Conservation (phyloP, 2,113 vertebrate species). For the Phoxinus phoxinus region DNA sequence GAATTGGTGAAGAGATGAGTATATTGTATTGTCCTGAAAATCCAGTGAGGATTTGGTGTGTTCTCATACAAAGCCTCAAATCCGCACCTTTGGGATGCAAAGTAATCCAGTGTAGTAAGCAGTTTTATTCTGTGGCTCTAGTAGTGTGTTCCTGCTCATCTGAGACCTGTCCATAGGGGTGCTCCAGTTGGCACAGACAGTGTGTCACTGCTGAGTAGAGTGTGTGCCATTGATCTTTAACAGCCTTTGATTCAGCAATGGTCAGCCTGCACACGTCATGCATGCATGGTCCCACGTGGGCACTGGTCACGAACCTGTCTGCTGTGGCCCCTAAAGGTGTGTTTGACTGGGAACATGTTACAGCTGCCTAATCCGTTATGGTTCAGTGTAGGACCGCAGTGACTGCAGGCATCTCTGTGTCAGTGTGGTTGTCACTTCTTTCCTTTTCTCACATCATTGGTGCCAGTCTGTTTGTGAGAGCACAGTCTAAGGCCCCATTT, state of each 20-base stretch:
- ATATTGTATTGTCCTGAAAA: constrained; percentile 49
- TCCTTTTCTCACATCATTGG: constrained; percentile 6
- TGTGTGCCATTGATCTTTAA: not conserved
- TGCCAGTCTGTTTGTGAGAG: constrained; percentile 7
- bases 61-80: constrained; percentile 48
- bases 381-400: constrained; percentile 8
- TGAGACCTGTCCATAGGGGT: not conserved
- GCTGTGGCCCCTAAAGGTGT: constrained; percentile 3
- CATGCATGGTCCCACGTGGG: not conserved
- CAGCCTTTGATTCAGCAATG: not conserved
- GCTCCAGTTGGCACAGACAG: not conserved
- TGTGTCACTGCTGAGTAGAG: not conserved
- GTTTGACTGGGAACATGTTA: constrained; percentile 26
- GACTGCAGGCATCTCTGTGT: constrained; percentile 42
- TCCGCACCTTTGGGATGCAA: constrained; percentile 35
- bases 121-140: constrained; percentile 19
- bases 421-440: constrained; percentile 24
- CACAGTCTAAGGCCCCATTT: constrained; percentile 9
- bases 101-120: constrained; percentile 44
- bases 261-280: not conserved
- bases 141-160: constrained; percentile 16
- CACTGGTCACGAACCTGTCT: constrained; percentile 10
- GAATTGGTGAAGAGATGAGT: constrained; percentile 47
- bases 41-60: constrained; percentile 47
- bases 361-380: not conserved